These are phyloP conservation scores for Lasioglossum pauxillum DNA, from an alignment of 2,888 invertebrate genomes.

Conservation along the genomic window DNA sequence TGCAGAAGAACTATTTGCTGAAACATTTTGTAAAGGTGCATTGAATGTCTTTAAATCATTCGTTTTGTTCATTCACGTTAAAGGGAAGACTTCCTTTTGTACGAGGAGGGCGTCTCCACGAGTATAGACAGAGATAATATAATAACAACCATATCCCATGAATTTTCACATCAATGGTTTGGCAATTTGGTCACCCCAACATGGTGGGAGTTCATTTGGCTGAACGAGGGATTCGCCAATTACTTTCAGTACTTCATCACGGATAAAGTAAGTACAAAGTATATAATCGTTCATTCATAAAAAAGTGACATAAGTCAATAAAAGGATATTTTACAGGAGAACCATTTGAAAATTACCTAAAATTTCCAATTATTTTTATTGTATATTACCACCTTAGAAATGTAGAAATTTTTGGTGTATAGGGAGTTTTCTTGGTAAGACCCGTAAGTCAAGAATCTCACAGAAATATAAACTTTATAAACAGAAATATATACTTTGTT, in stretches of 20 bases:
- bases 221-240: constrained; percentile 86
- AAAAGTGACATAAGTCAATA: too few species aligned
- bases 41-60: not conserved
- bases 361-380: too few species aligned
- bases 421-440: too few species aligned
- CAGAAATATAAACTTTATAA: too few species aligned
- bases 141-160: constrained; percentile 84
- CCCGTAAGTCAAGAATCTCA: too few species aligned
- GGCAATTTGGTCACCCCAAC: constrained; percentile 83
- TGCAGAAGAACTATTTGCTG: not conserved
- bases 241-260: constrained; percentile 85
- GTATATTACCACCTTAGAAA: too few species aligned
- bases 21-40: not conserved
- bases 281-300: too few species aligned
- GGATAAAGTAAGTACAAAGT: constrained; percentile 57
- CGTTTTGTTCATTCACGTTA: not conserved
- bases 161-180: constrained; percentile 86
- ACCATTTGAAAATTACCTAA: too few species aligned
- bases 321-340: too few species aligned
- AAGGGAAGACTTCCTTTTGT: constrained; percentile 74
- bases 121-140: constrained; percentile 58
- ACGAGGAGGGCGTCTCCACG: constrained; percentile 56
- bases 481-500: too few species aligned
- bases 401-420: too few species aligned
- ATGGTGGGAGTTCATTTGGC: constrained; percentile 84